Evolutionary conservation across 2,797 vertebrate genomes (phyloP), one percentile per base, ranked within the genome.

Genomic region (Lacerta viridis): DNA sequence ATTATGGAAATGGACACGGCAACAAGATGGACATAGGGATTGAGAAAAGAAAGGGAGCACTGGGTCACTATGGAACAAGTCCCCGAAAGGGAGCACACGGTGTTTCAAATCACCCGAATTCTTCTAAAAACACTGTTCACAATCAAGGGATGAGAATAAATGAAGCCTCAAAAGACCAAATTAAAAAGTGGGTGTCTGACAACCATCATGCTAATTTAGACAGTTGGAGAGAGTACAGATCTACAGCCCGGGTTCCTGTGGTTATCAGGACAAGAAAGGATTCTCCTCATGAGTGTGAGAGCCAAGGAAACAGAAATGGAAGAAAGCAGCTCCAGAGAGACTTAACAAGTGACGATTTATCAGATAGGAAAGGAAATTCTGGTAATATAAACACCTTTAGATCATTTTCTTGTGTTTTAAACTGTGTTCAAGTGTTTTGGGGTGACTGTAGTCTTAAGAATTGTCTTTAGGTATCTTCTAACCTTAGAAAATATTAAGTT

Each of bases 221-320:
- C 83, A 96, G 79, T 89, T 97, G 98, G 98, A 98, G 97, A 94
- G 98, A 98, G 7, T 95, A 94, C 85, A 95, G 93, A 89, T 89
- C 95, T 68, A 89, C 94, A 88, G 79, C 94, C 2, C 93, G 95
- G 92, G 80, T 89, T 90, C 90, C 96, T 83, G 88, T 94, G 36
- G 71, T 89, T 76, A 97, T 92, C 87, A 95, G 96, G 88, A 95
- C 96, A 94, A 97, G 97, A 89, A 98, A 95, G 86, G 97, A 96
- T 50, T 92, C 90, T 18, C 69, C 92, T 85, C 97, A 96, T 10
- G 98, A 97, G 84, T 93, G 89, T 59, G 96, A 97, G 81, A 94
- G 94, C 90, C 91, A 92, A 88, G 94, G 96, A 94, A 95, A 78
- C 88, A 94, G 95, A 92, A 93, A 84, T 75, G 89, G 92, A 75